Conservation (phyloP, 2,888 invertebrate genomes). For the Lepas anatifera region DNA sequence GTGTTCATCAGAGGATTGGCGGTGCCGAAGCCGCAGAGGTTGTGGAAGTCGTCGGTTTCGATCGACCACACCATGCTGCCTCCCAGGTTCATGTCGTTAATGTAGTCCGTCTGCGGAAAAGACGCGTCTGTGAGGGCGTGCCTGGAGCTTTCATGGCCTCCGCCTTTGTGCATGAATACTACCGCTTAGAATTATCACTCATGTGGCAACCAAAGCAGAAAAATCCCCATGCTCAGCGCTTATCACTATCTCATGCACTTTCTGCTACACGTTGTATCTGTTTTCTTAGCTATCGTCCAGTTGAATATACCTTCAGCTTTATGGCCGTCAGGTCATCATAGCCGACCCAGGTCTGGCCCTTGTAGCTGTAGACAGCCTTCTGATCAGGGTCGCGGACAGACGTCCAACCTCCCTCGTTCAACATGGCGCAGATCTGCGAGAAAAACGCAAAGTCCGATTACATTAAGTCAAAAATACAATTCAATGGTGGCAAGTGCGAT, state of each 20-base stretch:
- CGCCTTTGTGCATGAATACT: too few species aligned
- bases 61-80: background rate
- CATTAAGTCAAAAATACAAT: too few species aligned
- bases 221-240: too few species aligned
- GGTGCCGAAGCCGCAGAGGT: background rate
- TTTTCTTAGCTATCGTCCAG: too few species aligned
- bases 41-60: slow-evolving; percentile 1
- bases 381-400: background rate
- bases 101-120: background rate
- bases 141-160: background rate
- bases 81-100: background rate
- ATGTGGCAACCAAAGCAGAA: too few species aligned
- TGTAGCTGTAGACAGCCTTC: slow-evolving; percentile 5
- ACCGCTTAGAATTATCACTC: too few species aligned
- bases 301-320: too few species aligned
- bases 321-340: background rate
- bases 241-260: too few species aligned
- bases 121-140: background rate
- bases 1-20: background rate
- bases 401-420: background rate
- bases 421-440: background rate
- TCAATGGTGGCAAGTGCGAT: too few species aligned
- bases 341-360: background rate
- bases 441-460: too few species aligned
- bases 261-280: too few species aligned